These are phyloP conservation scores for Corticium candelabrum DNA, from an alignment of 37 sponge, comb jelly and placozoan genomes.

Conservation along the genomic window DNA sequence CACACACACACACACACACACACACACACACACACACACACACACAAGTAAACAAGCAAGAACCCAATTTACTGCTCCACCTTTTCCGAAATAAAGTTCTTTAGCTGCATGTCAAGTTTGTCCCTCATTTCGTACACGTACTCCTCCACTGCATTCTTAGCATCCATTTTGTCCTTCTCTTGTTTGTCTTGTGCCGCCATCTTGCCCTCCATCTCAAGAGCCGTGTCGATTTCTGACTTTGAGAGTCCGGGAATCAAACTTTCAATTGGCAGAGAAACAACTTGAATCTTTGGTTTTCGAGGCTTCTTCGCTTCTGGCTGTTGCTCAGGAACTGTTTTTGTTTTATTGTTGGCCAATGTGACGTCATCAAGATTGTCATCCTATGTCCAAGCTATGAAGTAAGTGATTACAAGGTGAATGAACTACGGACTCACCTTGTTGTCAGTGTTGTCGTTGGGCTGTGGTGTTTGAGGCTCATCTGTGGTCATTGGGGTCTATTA, in stretches of 20 bases:
- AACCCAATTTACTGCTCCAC: slow-evolving; percentile 28
- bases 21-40: slow-evolving; percentile 5
- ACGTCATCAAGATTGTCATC: slow-evolving; percentile 1
- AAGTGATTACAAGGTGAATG: too few relatives aligned
- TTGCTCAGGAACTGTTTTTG: slow-evolving; percentile 1
- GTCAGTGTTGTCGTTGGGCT: too few relatives aligned
- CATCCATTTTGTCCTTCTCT: slow-evolving; percentile 68
- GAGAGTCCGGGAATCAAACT: slow-evolving; percentile 28
- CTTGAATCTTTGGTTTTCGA: slow-evolving; percentile 49
- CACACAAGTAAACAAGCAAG: neutral
- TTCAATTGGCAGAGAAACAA: slow-evolving; percentile 45
- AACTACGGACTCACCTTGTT: too few relatives aligned
- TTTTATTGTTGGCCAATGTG: neutral
- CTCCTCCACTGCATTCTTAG: slow-evolving; percentile 91
- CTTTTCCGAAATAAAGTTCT: slow-evolving; percentile 59
- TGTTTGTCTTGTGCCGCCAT: slow-evolving; percentile 53
- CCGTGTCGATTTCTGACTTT: slow-evolving; percentile 31
- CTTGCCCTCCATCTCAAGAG: slow-evolving; percentile 63
- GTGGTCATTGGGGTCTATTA: too few relatives aligned
- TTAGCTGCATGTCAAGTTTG: slow-evolving; percentile 34
- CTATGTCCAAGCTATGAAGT: too few relatives aligned
- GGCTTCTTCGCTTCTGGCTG: slow-evolving; percentile 42
- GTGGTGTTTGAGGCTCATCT: too few relatives aligned
- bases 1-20: slow-evolving; percentile 5
- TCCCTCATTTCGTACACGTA: slow-evolving; percentile 94